These are phyloP conservation scores for Idaea aversata DNA, from an alignment of 2,888 invertebrate species.

Conservation along the genomic window DNA sequence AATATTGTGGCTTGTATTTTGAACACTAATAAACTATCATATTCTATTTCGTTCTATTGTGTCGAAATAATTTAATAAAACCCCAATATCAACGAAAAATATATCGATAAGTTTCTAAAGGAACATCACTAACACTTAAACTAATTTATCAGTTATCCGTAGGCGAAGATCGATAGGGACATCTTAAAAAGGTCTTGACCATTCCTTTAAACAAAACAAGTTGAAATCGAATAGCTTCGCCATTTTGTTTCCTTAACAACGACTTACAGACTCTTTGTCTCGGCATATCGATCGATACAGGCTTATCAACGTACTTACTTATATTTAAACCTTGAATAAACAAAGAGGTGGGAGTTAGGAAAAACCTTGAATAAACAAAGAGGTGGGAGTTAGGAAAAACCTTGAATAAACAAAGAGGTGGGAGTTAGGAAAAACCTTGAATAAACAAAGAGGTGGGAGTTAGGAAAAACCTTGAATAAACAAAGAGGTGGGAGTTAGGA, in stretches of 20 bases:
- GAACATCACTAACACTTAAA: conserved; percentile 13
- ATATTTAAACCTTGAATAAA: background rate
- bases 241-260: conserved; percentile 4
- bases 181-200: conserved; percentile 30
- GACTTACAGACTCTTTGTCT: background rate
- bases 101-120: background rate
- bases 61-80: background rate
- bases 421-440: too few relatives aligned
- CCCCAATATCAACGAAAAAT: background rate
- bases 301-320: background rate
- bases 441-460: too few relatives aligned
- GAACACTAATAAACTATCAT: too few relatives aligned
- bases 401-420: too few relatives aligned
- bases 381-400: too few relatives aligned
- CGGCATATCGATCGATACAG: background rate
- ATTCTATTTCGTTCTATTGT: background rate
- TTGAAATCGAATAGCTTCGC: conserved; percentile 17
- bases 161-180: conserved; percentile 31
- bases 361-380: too few relatives aligned
- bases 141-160: conserved; percentile 36
- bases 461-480: too few relatives aligned
- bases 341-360: too few relatives aligned
- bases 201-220: conserved; percentile 35
- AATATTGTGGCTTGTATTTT: too few relatives aligned
- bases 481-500: too few relatives aligned